Evolutionary conservation across 2,797 vertebrate species (phyloP).

Genomic region (Cygnus olor): DNA sequence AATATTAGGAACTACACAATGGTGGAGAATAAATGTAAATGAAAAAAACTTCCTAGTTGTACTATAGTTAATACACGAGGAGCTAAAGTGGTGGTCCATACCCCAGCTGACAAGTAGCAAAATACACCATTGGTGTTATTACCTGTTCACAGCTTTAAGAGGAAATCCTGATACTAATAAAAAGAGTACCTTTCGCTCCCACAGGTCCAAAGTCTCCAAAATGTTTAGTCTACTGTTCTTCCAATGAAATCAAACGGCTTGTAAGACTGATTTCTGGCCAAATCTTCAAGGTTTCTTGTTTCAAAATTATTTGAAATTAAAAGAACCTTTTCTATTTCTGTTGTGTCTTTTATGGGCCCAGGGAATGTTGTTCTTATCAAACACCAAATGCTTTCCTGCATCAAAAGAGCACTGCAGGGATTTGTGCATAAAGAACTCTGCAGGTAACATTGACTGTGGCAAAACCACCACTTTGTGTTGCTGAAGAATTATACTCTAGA

Average conservation of each 20-base stretch:
- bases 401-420: neutral
- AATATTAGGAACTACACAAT: no score
- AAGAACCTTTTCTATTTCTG: neutral
- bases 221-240: neutral
- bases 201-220: neutral
- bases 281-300: neutral
- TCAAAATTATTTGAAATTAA: neutral
- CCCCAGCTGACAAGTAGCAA: neutral
- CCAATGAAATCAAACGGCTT: neutral
- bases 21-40: neutral
- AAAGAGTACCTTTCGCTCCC: neutral
- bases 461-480: neutral
- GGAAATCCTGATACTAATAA: neutral
- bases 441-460: neutral
- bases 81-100: neutral
- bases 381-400: neutral
- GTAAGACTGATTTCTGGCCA: neutral
- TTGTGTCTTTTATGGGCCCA: neutral
- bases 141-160: neutral
- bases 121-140: neutral
- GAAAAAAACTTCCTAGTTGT: neutral
- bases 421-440: neutral
- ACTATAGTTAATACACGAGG: neutral
- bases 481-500: neutral
- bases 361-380: neutral